A percentile compares a stretch with the other conserved stretches of the same genome.
Conservation (phyloP, 2,113 vertebrate genomes). For the Thomomys bottae region DNA sequence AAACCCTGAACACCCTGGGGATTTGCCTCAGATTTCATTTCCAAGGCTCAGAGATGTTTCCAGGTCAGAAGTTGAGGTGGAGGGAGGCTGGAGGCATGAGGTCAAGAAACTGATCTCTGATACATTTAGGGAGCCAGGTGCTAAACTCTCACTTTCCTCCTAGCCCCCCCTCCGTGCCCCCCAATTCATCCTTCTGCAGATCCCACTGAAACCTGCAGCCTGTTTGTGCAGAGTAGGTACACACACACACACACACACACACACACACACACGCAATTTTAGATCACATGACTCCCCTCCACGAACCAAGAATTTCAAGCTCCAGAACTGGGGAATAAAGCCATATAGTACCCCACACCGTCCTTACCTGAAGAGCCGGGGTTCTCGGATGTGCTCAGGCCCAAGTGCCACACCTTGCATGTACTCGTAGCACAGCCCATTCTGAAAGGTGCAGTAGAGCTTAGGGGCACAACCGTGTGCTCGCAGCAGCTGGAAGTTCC, state of each 20-base stretch:
- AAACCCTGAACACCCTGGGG: neutral
- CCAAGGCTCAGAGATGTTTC: constrained; percentile 43
- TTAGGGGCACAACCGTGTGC: constrained; percentile 95
- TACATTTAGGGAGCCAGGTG: neutral
- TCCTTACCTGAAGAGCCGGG: constrained; percentile 91
- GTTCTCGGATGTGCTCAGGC: constrained; percentile 92
- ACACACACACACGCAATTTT: neutral
- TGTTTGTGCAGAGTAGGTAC: neutral
- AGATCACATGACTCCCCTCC: neutral
- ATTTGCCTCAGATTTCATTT: constrained; percentile 49
- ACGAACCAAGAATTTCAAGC: neutral
- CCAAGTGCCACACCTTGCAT: constrained; percentile 94
- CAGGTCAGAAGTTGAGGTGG: neutral
- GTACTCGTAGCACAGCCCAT: constrained; percentile 98
- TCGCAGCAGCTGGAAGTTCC: constrained; percentile 95
- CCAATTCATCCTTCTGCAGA: neutral
- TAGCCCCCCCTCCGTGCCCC: too few species aligned
- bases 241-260: neutral
- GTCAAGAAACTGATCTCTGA: neutral
- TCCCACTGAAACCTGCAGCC: neutral
- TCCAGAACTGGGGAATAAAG: neutral
- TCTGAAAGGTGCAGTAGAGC: constrained; percentile 97
- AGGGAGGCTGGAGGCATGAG: neutral
- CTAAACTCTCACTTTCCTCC: neutral
- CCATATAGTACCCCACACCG: neutral